Base-by-base conservation (phyloP, 1,140 invertebrate species). In the Sarcophaga bullata region DNA sequence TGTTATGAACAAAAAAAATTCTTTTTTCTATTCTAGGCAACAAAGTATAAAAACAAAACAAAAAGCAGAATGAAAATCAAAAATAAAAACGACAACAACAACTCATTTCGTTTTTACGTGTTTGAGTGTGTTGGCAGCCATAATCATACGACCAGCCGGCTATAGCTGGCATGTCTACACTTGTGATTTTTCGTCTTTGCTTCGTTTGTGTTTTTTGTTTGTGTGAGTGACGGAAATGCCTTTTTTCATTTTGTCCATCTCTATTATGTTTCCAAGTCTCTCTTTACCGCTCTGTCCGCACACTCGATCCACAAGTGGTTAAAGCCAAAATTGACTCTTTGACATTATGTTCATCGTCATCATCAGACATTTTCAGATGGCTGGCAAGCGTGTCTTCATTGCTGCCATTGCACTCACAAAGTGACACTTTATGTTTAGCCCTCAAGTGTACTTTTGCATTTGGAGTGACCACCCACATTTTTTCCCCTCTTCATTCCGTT, bases 271-370 rank as follows among this genome's bases (percentile, higher is more conserved):
- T 68, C 0, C 54, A 52, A 0, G 13, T 68, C 8, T 68, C 62
- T 10, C 62, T 25, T 68, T 68, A 19, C 17, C 62, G n/a, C 62
- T 68, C 17, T n/a, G 10, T 68, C 19, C 62, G n/a, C 25, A 50
- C 17, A 46, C 13, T 49, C 19, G 75, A 78, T 78, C 75, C 49
- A 78, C 75, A 78, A 78, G 75, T 78, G 75, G 75, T 78, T 52
- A 78, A 78, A 78, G 48, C 47, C 75, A 78, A 78, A 78, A 78
- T 78, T 78, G 75, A 78, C 75, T 78, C 48, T 78, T 78, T 78
- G 75, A 78, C 75, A 50, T 78, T 78, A 52, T 78, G 75, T 78
- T 78, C 75, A 50, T 78, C 75, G 75, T 78, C 75, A 78, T 50
- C 75, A 78, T 78, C 75, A 78, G 75, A 78, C 75, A 78, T 78